Evolutionary conservation across 1,140 invertebrate genomes (phyloP).

Genomic region (Drosophila burlai): DNA sequence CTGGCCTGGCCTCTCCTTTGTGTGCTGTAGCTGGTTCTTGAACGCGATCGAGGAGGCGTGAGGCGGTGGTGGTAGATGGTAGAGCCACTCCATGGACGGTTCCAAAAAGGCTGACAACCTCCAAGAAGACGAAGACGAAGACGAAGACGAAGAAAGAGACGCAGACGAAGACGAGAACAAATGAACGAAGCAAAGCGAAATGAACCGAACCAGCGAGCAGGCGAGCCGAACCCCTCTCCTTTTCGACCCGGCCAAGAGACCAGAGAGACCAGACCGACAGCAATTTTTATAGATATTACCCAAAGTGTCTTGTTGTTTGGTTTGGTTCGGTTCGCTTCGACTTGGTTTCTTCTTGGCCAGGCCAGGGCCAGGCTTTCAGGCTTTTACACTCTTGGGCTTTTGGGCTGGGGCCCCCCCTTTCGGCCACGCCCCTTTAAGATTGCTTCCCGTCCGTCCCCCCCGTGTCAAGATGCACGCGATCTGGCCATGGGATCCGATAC

Average conservation of each 20-base stretch:
- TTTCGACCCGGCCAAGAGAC: slow-evolving; percentile 15
- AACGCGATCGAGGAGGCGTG: slow-evolving; percentile 40
- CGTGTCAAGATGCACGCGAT: slow-evolving; percentile 20
- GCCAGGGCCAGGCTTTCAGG: slow-evolving; percentile 41
- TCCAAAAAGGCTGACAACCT: slow-evolving; percentile 39
- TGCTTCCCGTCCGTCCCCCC: background rate
- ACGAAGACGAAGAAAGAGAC: background rate
- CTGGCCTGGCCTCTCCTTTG: slow-evolving; percentile 52
- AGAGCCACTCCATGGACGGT: slow-evolving; percentile 14
- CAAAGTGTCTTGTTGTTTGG: slow-evolving; percentile 73
- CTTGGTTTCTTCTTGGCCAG: slow-evolving; percentile 15
- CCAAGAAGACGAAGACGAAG: slow-evolving; percentile 14
- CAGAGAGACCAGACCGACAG: slow-evolving; percentile 37
- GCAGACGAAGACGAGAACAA: slow-evolving; percentile 57
- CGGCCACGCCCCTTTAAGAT: slow-evolving; percentile 23
- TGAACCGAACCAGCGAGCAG: slow-evolving; percentile 24
- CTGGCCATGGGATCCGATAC: slow-evolving; percentile 14
- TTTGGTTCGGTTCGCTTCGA: slow-evolving; percentile 29
- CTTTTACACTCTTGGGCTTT: slow-evolving; percentile 4
- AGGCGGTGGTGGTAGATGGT: slow-evolving; percentile 6
- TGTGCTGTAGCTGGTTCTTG: slow-evolving; percentile 69
- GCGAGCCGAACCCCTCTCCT: slow-evolving; percentile 36
- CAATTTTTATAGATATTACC: slow-evolving; percentile 81
- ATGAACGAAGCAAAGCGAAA: slow-evolving; percentile 52
- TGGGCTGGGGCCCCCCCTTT: slow-evolving; percentile 6